phyloP scores from a whole-genome alignment of 2,113 vertebrate species.

The Sinocyclocheilus anshuiensis region DNA sequence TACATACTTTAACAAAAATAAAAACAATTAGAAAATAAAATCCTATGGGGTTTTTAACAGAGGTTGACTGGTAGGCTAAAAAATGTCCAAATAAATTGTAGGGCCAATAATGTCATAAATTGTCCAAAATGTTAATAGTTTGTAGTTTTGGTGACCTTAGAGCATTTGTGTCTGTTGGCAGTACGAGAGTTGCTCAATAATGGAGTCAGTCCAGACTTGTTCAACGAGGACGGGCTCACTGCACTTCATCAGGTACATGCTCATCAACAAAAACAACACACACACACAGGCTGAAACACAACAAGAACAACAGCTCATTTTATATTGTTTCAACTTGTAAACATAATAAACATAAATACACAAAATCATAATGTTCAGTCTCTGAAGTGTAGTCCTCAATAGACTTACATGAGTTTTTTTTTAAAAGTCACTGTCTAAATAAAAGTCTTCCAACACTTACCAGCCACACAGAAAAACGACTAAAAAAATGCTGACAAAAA shows the following conservation, averaged over 20 bases:
- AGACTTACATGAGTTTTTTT: too few relatives aligned
- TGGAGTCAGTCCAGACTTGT: conserved; percentile 85
- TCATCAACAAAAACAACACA: conserved; percentile 12
- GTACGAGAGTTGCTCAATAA: conserved; percentile 81
- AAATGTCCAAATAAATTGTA: background rate
- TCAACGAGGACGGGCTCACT: conserved; percentile 92
- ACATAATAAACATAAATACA: too few relatives aligned
- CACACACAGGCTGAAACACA: background rate
- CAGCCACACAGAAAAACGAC: too few relatives aligned
- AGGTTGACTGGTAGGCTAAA: background rate
- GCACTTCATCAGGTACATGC: conserved; percentile 88
- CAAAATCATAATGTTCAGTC: too few relatives aligned
- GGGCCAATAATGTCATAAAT: background rate
- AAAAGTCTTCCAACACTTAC: too few relatives aligned
- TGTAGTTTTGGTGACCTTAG: background rate
- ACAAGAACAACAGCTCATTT: background rate
- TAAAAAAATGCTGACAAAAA: too few relatives aligned
- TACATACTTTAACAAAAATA: background rate
- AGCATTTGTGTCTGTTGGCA: conserved; percentile 61
- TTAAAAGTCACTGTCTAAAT: too few relatives aligned
- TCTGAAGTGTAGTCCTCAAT: too few relatives aligned
- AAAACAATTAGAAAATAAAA: background rate
- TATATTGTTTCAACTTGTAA: background rate
- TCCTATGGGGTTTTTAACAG: background rate
- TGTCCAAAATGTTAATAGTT: background rate